phyloP scores from a whole-genome alignment of 2,888 invertebrate species.

The Villa cingulata region DNA sequence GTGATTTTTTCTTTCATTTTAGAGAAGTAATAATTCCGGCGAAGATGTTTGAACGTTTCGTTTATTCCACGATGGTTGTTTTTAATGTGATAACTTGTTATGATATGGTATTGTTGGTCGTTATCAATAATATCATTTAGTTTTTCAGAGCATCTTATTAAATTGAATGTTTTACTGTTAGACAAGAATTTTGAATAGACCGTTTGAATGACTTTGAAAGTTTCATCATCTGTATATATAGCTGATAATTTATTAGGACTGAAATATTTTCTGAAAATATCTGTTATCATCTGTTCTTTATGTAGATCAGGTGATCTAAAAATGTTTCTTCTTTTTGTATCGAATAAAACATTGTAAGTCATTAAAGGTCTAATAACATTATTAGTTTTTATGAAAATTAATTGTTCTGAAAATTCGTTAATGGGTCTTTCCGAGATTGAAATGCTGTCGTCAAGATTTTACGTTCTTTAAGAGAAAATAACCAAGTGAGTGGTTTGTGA shows the following conservation, averaged over 20 bases:
- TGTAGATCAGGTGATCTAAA: not conserved
- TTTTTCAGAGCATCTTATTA: conserved; percentile 4
- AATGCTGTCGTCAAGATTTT: conserved; percentile 1
- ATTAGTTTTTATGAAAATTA: not conserved
- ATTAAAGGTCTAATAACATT: not conserved
- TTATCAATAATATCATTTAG: not conserved
- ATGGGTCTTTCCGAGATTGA: not conserved
- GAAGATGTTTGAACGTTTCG: conserved; percentile 5
- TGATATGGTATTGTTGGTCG: conserved; percentile 5
- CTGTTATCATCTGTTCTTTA: not conserved
- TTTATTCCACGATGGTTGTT: conserved; percentile 10
- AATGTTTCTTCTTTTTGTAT: not conserved
- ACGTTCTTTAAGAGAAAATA: too few species aligned
- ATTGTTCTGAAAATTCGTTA: not conserved
- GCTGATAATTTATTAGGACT: not conserved
- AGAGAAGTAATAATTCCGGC: conserved; percentile 7
- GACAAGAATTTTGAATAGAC: conserved; percentile 12
- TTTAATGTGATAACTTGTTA: conserved; percentile 2
- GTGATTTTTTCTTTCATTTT: conserved; percentile 11
- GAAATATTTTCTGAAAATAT: not conserved
- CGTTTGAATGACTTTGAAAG: conserved; percentile 9
- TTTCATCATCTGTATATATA: conserved; percentile 2
- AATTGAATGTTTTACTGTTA: conserved; percentile 6
- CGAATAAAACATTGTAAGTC: not conserved
- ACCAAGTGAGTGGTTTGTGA: too few species aligned